Evolutionary conservation across 2,888 invertebrate species (phyloP), one percentile per base, ranked within the genome.

Genomic region (Calliphora vomitoria): DNA sequence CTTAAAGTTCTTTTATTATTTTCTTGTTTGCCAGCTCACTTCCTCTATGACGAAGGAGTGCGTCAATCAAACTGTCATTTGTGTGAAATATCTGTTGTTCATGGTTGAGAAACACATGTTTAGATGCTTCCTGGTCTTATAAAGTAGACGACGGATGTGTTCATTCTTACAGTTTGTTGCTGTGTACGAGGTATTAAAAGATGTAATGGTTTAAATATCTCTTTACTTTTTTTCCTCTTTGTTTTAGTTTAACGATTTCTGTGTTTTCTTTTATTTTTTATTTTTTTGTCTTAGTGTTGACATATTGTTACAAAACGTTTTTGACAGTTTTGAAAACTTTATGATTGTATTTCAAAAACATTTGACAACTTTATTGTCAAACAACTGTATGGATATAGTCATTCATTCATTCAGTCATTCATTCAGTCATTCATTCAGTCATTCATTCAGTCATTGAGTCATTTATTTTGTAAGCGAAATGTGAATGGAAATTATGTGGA

Each of bases 361-460:
- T 82, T 82, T 82, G 82, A 82, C 66, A 82, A 53, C 55, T 74
- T 82, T 68, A 82, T 74, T 66, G 66, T 66, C 74, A 82, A 76
- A 50, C 62, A 50, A 11, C 25, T 69, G 25, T 35, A 35, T 18
- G n/a, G 10, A 38, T 35, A 0, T 8, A 20, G 18, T 20, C 20
- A 55, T 55, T 55, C 20, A 55, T 18, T 20, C 20, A 53, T n/a
- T 53, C 18, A 53, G n/a, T 62, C 8, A 38, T 18, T 60, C n/a
- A n/a, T n/a, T 53, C 18, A 53, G n/a, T 62, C 8, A 38, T 18
- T 60, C n/a, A n/a, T n/a, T 20, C 20, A 55, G 20, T 55, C 20
- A 55, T 18, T 20, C 20, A 53, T n/a, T 53, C 18, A 53, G n/a
- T 62, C 8, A 38, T 18, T 60, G 31, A 60, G 3, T 75, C 47